Conservation (phyloP, 2,797 vertebrate species). For the Petrocephalus schoutedeni region DNA sequence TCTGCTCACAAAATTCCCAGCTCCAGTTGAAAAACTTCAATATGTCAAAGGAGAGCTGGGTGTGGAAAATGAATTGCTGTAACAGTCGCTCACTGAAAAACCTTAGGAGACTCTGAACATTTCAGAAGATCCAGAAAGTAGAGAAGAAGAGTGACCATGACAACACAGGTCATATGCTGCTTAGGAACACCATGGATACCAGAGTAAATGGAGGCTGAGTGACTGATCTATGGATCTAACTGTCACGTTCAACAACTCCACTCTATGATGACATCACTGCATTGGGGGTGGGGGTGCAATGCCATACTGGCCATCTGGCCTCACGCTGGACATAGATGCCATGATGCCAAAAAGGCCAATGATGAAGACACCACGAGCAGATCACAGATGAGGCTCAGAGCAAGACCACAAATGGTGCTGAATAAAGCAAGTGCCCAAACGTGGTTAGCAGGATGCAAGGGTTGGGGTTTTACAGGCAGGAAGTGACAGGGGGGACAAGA, state of each 20-base stretch:
- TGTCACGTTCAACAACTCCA: background rate
- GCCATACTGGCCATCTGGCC: conserved; percentile 19
- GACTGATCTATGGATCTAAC: conserved; percentile 6
- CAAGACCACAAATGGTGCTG: conserved; percentile 1
- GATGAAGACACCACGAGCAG: background rate
- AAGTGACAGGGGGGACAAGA: background rate
- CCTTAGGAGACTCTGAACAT: background rate
- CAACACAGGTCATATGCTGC: background rate
- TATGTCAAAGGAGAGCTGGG: background rate
- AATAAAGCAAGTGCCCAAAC: conserved; percentile 4
- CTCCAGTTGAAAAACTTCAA: background rate
- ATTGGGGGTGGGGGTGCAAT: conserved; percentile 20
- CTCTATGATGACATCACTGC: conserved; percentile 23
- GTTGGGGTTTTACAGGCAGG: conserved; percentile 16
- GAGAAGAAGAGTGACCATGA: background rate
- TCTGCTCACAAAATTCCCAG: background rate
- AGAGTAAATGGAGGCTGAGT: background rate
- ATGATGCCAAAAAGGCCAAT: background rate
- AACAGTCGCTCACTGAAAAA: background rate
- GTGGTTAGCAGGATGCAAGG: background rate
- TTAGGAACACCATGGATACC: background rate
- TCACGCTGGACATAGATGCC: background rate
- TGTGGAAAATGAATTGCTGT: background rate
- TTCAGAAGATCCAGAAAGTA: background rate
- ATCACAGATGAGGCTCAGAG: conserved; percentile 20